A percentile compares a stretch with the other conserved stretches of the same genome.
Evolutionary conservation across 2,113 vertebrate genomes (phyloP).

Genomic region (Dromaius novaehollandiae): DNA sequence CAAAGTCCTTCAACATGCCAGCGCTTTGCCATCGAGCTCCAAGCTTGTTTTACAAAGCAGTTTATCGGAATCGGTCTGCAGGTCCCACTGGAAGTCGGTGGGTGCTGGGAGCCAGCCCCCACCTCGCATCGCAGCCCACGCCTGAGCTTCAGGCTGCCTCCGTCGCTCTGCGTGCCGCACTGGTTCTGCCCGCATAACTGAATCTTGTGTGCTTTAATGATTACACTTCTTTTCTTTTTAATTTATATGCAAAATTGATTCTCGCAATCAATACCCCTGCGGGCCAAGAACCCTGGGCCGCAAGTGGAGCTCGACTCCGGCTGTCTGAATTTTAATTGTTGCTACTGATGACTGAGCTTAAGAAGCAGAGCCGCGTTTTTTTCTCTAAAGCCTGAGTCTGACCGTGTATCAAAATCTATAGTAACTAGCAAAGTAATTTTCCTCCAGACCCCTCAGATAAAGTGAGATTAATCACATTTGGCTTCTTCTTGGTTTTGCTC

Average conservation of each 20-base stretch:
- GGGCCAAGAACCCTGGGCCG: slow-evolving; percentile 28
- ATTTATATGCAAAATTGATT: slow-evolving; percentile 78
- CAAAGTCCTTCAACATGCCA: background rate
- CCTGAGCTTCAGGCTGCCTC: background rate
- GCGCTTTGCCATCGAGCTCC: background rate
- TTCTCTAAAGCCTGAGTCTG: slow-evolving; percentile 16
- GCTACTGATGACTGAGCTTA: slow-evolving; percentile 24
- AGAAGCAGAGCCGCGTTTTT: background rate
- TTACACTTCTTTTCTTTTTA: slow-evolving; percentile 36
- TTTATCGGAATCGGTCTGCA: background rate
- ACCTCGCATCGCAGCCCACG: background rate
- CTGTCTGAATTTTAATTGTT: slow-evolving; percentile 69
- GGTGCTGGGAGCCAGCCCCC: background rate
- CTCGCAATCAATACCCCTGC: slow-evolving; percentile 66
- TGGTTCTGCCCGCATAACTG: slow-evolving; percentile 48
- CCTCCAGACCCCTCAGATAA: slow-evolving; percentile 23
- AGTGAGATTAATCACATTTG: slow-evolving; percentile 50
- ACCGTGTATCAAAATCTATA: slow-evolving; percentile 62
- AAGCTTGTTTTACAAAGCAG: background rate
- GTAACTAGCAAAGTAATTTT: slow-evolving; percentile 50
- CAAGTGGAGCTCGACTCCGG: slow-evolving; percentile 11
- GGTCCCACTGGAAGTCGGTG: fast-evolving
- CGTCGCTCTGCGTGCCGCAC: background rate
- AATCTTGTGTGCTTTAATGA: slow-evolving; percentile 63
- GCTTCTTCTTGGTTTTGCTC: background rate